A percentile compares a stretch with the other conserved stretches of the same genome.
Conservation (phyloP, 2,888 invertebrate species). For the Itoplectis maculator region DNA sequence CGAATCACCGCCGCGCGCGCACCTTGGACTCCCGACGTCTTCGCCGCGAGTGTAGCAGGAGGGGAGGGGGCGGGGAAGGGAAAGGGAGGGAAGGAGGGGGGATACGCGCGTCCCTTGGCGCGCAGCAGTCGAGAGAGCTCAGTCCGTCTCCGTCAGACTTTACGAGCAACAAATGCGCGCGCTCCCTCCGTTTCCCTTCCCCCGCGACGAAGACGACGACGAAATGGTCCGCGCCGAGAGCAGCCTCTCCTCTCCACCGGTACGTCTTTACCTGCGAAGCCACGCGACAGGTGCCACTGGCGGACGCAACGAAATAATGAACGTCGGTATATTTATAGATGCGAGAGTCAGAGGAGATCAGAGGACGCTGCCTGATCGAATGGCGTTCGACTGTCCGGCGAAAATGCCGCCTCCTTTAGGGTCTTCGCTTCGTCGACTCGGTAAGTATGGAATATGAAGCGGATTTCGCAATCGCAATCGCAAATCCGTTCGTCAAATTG, state of each 20-base stretch:
- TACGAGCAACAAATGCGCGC: conserved; percentile 14
- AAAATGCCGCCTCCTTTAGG: no score
- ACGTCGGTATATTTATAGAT: conserved; percentile 74
- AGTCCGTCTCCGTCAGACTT: conserved; percentile 54
- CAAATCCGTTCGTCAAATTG: no score
- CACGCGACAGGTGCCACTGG: conserved; percentile 84
- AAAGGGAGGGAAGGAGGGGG: no score
- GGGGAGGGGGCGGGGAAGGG: no score
- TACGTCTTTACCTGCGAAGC: conserved; percentile 77
- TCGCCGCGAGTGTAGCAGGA: neutral
- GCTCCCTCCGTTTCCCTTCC: conserved; percentile 35
- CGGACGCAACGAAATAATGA: conserved; percentile 80
- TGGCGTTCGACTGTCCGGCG: neutral
- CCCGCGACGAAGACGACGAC: no score
- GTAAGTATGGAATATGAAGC: no score
- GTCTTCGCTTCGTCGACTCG: no score
- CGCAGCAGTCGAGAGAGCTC: conserved; percentile 17
- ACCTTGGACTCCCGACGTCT: conserved; percentile 43
- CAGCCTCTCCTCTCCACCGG: neutral
- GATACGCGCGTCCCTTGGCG: conserved; percentile 46
- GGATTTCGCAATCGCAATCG: no score
- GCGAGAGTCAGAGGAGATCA: neutral
- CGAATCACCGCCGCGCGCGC: conserved; percentile 2
- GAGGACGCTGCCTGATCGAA: no score
- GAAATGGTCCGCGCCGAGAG: conserved; percentile 46